A percentile compares a stretch with the other conserved stretches of the same genome.
These are phyloP conservation scores for Homarus gammarus DNA, from an alignment of 2,888 invertebrate species.

Conservation along the genomic window DNA sequence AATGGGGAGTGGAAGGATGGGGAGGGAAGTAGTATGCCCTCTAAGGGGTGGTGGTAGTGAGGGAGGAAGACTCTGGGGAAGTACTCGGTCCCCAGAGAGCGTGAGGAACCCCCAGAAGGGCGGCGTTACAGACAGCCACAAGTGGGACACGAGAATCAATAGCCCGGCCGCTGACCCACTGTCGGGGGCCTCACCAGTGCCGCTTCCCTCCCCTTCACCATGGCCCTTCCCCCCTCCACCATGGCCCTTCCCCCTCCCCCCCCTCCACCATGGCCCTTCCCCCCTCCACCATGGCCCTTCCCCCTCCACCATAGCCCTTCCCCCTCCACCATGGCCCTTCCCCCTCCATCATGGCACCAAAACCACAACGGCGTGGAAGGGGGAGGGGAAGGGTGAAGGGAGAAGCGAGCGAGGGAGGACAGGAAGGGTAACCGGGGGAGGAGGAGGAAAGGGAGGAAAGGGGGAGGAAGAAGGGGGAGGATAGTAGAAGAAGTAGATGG, in stretches of 20 bases:
- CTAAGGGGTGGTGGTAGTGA: too few species aligned
- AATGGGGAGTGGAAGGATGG: too few species aligned
- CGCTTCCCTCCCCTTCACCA: too few species aligned
- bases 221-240: too few species aligned
- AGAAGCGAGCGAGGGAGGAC: background rate
- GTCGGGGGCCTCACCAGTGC: background rate
- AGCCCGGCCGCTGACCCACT: constrained; percentile 35
- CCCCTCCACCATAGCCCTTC: too few species aligned
- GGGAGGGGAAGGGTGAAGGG: background rate
- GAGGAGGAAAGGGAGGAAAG: background rate
- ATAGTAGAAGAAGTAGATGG: background rate
- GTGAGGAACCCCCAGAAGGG: background rate
- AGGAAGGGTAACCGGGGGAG: background rate
- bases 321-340: too few species aligned
- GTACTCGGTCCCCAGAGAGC: background rate
- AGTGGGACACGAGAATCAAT: constrained; percentile 49
- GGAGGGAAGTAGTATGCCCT: too few species aligned
- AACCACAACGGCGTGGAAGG: background rate
- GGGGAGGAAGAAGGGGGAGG: background rate
- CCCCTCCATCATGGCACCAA: background rate
- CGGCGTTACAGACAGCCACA: constrained; percentile 16
- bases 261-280: too few species aligned
- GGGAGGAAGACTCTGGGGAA: too few species aligned
- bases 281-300: too few species aligned
- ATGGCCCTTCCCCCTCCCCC: too few species aligned